These are phyloP conservation scores for Napeogenes sylphis DNA, from an alignment of 2,888 invertebrate species.

Conservation along the genomic window DNA sequence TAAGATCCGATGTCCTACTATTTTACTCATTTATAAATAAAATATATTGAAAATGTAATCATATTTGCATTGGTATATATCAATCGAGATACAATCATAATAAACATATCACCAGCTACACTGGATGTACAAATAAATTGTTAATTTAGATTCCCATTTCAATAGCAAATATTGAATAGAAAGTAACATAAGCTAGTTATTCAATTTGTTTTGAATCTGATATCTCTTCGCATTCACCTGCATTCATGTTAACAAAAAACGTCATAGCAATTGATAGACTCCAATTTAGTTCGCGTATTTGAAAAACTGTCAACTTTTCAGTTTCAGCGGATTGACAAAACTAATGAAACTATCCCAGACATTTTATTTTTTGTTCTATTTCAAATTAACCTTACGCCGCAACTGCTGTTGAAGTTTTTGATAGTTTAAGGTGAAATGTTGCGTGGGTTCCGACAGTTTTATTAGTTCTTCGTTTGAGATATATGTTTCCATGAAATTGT, in stretches of 20 bases:
- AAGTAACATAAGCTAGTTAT: slow-evolving; percentile 22
- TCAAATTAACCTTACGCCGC: background rate
- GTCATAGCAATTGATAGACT: slow-evolving; percentile 21
- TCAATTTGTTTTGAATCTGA: slow-evolving; percentile 27
- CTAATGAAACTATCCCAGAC: slow-evolving; percentile 5
- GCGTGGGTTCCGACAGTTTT: background rate
- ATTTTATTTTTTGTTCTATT: slow-evolving; percentile 6
- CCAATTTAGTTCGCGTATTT: slow-evolving; percentile 17
- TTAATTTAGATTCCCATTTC: slow-evolving; percentile 8
- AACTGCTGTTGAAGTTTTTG: slow-evolving; percentile 3
- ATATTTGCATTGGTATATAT: background rate
- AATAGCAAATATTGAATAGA: slow-evolving; percentile 19
- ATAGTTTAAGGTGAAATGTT: background rate
- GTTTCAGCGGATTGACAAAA: slow-evolving; percentile 14
- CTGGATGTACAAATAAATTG: background rate
- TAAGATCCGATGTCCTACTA: too few relatives aligned
- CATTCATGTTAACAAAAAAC: slow-evolving; percentile 16
- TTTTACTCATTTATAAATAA: too few relatives aligned
- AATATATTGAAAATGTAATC: too few relatives aligned
- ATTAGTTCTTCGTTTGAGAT: background rate
- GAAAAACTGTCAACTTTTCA: slow-evolving; percentile 18
- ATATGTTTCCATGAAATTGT: too few relatives aligned
- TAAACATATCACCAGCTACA: background rate
- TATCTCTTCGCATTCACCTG: slow-evolving; percentile 22
- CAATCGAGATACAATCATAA: background rate